Evolutionary conservation across 2,797 vertebrate species (phyloP).

Genomic region (Alcedo quadribrachys): DNA sequence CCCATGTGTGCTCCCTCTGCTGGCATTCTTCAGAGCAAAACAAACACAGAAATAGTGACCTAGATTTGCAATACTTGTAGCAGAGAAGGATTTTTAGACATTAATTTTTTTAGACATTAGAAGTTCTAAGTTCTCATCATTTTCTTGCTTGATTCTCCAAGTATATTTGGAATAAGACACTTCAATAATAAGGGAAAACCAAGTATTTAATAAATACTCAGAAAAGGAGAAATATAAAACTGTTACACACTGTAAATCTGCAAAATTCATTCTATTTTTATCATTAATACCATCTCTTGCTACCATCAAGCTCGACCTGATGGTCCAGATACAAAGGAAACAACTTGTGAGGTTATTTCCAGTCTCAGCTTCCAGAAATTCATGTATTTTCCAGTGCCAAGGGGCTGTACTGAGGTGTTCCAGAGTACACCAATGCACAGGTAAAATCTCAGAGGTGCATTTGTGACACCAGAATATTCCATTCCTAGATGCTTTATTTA

Average conservation of each 20-base stretch:
- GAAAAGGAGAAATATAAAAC: not conserved
- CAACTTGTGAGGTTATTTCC: not conserved
- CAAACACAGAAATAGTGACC: not conserved
- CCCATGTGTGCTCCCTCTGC: constrained; percentile 38
- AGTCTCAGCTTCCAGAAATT: not conserved
- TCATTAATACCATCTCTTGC: not conserved
- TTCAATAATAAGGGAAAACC: not conserved
- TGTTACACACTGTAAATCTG: not conserved
- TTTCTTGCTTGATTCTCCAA: not conserved
- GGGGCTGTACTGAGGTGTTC: not conserved
- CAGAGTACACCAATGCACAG: fast-evolving
- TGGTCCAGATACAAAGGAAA: not conserved
- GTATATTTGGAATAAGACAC: not conserved
- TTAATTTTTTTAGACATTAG: too few relatives aligned
- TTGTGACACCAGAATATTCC: not conserved
- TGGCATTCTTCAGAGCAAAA: not conserved
- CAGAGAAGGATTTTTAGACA: not conserved
- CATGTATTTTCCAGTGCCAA: not conserved
- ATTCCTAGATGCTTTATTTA: not conserved
- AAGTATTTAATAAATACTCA: not conserved
- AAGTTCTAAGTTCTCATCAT: not conserved
- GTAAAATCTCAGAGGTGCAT: not conserved
- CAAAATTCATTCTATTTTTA: not conserved
- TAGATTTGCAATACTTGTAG: not conserved
- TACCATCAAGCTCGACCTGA: not conserved